Evolutionary conservation across 2,113 vertebrate genomes (phyloP), one percentile per base, ranked within the genome.

Genomic region (Todiramphus chloris): DNA sequence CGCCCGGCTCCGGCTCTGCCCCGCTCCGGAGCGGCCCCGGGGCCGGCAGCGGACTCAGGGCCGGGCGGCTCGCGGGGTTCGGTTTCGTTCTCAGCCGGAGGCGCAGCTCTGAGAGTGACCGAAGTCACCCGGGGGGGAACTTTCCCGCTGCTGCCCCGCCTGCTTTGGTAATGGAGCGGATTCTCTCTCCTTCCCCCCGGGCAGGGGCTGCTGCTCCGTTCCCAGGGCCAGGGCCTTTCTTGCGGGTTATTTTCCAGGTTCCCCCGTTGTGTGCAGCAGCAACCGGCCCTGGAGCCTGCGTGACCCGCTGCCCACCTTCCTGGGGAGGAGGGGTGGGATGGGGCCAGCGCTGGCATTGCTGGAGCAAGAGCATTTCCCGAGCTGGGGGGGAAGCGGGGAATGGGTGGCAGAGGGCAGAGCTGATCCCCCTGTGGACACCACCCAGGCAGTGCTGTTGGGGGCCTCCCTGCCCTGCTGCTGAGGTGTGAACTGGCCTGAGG

Each of bases 361-460:
- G 16, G 13, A 9, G 35, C 19, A 16, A 30, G 16, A 24, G 35
- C 30, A 30, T n/a, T 66, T 59, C 13, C 13, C 5, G 74, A 46
- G 41, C 15, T 4, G 62, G 48, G 46, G 12, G 1, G n/a, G 80
- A 31, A 3, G 0, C 41, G 0, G 17, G 27, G 53, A 51, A 21
- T 1, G n/a, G n/a, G 14, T 3, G 16, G 30, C 6, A 35, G 5
- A 51, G 16, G n/a, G 28, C 67, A 43, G 58, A 27, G 60, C 27
- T 9, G 59, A 0, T 6, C 0, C 5, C 16, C 8, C 48, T 6
- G 27, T 1, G 18, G 63, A n/a, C 19, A 56, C 16, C 28, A 4
- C 28, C 43, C 33, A 4, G 2, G 3, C 4, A 25, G 1, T 0
- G 1, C 10, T 2, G 1, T 25, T 4, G 25, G 17, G 2, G 20